Evolutionary conservation across 2,113 vertebrate genomes (phyloP), one percentile per base, ranked within the genome.

Genomic region (Rhodinocichla rosea): DNA sequence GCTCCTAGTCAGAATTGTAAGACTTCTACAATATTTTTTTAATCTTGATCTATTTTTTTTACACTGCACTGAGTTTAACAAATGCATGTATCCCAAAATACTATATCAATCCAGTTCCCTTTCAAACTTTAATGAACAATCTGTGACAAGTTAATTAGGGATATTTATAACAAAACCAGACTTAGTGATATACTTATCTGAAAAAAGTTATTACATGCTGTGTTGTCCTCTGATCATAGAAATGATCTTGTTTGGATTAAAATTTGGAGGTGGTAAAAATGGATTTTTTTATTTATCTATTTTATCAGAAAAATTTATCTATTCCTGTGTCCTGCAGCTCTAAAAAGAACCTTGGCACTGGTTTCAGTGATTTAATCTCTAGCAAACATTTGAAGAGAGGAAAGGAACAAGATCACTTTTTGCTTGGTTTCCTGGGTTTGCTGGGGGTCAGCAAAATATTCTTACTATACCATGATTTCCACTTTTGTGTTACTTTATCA

Each of bases 141-240:
- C n/a, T 91, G 37, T 94, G 92, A 85, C 60, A 57, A 78, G 32
- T 53, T 95, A 78, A 91, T 95, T 89, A 89, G 26, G 35, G 32
- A 71, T 96, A 92, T 86, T 94, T 90, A 47, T 95, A 94, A 62
- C 63, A 86, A 56, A 73, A 81, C 60, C 88, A 91, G 71, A 56
- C 35, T 78, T 92, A 35, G 37, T 65, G 75, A 74, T 86, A 47
- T 67, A 76, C 79, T 87, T 94, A 63, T 53, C 22, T 65, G 74
- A 70, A 79, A 84, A 90, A 87, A 59, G 14, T 83, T 92, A 49
- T 35, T 90, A 70, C 32, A 30, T 75, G 24, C 64, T 87, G 6
- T 75, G 14, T 62, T 85, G 30, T 89, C 37, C 64, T 86, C 17
- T 89, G 45, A 81, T 77, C 14, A 42, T 28, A 85, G 37, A 93